Evolutionary conservation across 2,888 invertebrate species (phyloP).

Genomic region (Phymatocera aterrima): DNA sequence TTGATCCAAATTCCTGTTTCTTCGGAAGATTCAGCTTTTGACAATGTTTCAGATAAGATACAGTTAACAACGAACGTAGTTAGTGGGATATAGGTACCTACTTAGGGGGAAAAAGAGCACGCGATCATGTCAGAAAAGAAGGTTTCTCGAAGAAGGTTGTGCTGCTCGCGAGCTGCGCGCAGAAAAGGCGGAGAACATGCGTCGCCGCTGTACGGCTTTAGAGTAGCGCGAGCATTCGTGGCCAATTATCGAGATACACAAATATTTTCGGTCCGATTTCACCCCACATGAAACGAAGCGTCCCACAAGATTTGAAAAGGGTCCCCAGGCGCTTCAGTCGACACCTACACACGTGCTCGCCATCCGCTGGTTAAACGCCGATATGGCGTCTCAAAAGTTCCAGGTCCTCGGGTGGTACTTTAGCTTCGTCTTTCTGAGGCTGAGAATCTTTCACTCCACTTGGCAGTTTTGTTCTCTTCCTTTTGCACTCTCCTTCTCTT

Average conservation of each 20-base stretch:
- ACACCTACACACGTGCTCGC: conserved; percentile 73
- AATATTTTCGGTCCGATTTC: conserved; percentile 65
- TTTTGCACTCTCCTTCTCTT: not conserved
- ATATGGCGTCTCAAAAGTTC: not conserved
- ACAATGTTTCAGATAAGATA: not conserved
- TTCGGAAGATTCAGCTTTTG: too few relatives aligned
- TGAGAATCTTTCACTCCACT: conserved; percentile 20
- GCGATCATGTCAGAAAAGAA: not conserved
- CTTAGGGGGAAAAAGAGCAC: not conserved
- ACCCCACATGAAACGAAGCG: conserved; percentile 63
- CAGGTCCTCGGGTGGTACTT: not conserved
- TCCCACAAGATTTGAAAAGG: conserved; percentile 49
- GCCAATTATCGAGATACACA: conserved; percentile 60
- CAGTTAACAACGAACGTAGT: conserved; percentile 36
- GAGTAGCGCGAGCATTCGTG: conserved; percentile 47
- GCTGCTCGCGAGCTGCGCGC: not conserved
- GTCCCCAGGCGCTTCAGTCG: conserved; percentile 61
- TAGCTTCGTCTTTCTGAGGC: not conserved
- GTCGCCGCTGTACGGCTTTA: not conserved
- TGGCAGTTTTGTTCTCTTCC: not conserved
- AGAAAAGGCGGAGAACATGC: conserved; percentile 24
- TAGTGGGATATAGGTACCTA: conserved; percentile 6
- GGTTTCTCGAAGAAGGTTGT: not conserved
- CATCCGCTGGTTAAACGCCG: conserved; percentile 70
- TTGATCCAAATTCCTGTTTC: too few relatives aligned